These are phyloP conservation scores for Cynaeus angustus DNA, from an alignment of 2,888 invertebrate genomes.

Conservation along the genomic window DNA sequence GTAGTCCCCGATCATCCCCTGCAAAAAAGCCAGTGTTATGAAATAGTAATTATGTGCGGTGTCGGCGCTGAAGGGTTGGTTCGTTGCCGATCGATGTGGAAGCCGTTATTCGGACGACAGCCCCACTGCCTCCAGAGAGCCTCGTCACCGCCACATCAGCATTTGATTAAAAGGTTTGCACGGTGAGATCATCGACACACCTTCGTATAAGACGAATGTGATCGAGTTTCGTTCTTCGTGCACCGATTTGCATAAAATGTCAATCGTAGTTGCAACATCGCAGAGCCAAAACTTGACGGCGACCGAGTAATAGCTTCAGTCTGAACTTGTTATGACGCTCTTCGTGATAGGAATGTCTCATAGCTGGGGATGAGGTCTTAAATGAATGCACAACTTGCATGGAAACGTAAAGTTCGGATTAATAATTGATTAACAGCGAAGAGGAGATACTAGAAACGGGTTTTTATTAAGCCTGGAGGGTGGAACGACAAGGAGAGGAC, in stretches of 20 bases:
- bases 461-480: slow-evolving; percentile 22
- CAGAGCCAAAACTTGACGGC: slow-evolving; percentile 63
- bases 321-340: slow-evolving; percentile 66
- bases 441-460: slow-evolving; percentile 16
- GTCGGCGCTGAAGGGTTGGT: slow-evolving; percentile 41
- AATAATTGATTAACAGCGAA: slow-evolving; percentile 39
- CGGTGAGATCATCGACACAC: slow-evolving; percentile 46
- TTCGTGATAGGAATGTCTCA: slow-evolving; percentile 50
- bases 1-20: slow-evolving; percentile 76
- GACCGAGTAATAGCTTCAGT: slow-evolving; percentile 66
- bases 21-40: too few species aligned
- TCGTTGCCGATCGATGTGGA: slow-evolving; percentile 65
- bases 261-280: slow-evolving; percentile 63
- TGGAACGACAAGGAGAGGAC: background rate
- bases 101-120: slow-evolving; percentile 71
- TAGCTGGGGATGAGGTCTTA: slow-evolving; percentile 36
- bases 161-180: slow-evolving; percentile 43
- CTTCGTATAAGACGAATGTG: slow-evolving; percentile 42
- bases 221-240: slow-evolving; percentile 44
- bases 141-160: slow-evolving; percentile 44
- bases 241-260: slow-evolving; percentile 64
- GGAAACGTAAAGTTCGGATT: slow-evolving; percentile 36
- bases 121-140: slow-evolving; percentile 57
- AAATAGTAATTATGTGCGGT: slow-evolving; percentile 3
- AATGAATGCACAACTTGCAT: slow-evolving; percentile 43